Base-by-base conservation (phyloP, 35 echinoderm and acorn worm species). In the Anneissia japonica region DNA sequence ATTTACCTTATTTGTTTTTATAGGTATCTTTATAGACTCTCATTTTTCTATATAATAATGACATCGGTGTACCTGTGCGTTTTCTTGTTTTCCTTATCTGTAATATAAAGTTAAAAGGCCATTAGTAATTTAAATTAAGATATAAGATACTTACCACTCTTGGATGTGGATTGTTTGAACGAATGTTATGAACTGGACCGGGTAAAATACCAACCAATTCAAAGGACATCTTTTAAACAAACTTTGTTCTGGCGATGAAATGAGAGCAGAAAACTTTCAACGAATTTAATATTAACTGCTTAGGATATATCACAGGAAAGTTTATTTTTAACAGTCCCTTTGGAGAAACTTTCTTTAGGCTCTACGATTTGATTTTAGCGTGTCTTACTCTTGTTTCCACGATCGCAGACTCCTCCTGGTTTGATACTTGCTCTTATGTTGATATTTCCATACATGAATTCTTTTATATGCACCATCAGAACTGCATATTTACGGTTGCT, bases 131-230 rank as follows among this genome's bases (percentile, higher is more conserved):
- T n/a, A n/a, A n/a, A n/a, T n/a, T n/a, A n/a, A n/a, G n/a, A n/a
- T n/a, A n/a, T n/a, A n/a, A n/a, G n/a, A n/a, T n/a, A 83, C 82
- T 84, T 84, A 84, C 82, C 46, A 14, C 10, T 36, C 19, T 72
- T 55, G 82, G 82, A 72, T 84, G 82, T 34, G 82, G 82, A 33
- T 84, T 84, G 46, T 84, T 84, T 28, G 30, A 35, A 32, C 82
- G 39, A 34, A 72, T 46, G 26, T 72, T 37, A 56, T 72, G 73
- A 14, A 84, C 46, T 7, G 82, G 82, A 4, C 82, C 82, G 19
- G 82, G 82, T 14, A 84, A 34, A 17, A 84, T 36, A 37, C 73
- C 73, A 34, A 84, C 9, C 46, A 84, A 4, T 46, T 84, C 73
- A 72, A 84, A 34, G 34, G 82, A 56, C 41, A 37, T 82, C 2